These are phyloP conservation scores for Galeopterus variegatus DNA, from an alignment of 2,113 vertebrate genomes.

Conservation along the genomic window DNA sequence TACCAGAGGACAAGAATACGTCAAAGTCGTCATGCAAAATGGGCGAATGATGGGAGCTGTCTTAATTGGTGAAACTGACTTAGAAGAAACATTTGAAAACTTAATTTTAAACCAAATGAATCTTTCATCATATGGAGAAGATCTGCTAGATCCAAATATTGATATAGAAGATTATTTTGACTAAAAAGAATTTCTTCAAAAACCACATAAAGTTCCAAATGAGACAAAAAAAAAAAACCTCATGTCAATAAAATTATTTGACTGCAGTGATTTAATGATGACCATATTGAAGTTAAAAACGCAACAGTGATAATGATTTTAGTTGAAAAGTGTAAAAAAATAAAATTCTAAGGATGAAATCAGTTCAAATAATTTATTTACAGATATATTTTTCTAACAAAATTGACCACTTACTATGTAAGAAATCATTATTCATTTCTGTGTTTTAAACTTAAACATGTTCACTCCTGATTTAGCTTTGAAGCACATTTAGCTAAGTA, in stretches of 20 bases:
- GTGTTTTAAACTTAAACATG: background rate
- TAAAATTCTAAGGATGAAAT: background rate
- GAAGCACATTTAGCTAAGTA: background rate
- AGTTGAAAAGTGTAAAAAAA: background rate
- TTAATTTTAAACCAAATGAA: slow-evolving; percentile 99
- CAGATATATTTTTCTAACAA: background rate
- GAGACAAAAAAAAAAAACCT: background rate
- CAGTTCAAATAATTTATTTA: slow-evolving; percentile 20
- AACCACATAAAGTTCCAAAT: background rate
- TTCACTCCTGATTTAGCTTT: slow-evolving; percentile 43
- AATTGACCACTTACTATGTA: background rate
- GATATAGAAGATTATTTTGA: slow-evolving; percentile 99
- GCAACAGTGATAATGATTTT: background rate
- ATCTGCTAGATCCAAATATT: slow-evolving; percentile 95
- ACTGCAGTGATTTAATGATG: slow-evolving; percentile 11
- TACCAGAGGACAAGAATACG: slow-evolving; percentile 94
- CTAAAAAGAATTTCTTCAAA: slow-evolving; percentile 83
- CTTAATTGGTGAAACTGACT: slow-evolving; percentile 96
- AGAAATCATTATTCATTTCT: slow-evolving; percentile 22
- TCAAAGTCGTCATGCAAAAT: slow-evolving; percentile 94
- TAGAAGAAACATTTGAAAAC: slow-evolving; percentile 99
- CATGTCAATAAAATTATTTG: background rate
- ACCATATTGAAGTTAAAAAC: background rate
- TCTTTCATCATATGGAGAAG: slow-evolving; percentile 94
- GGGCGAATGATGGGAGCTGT: slow-evolving; percentile 97